Evolutionary conservation across 2,888 invertebrate species (phyloP), one percentile per base, ranked within the genome.

Genomic region (Cremastinae sp.): DNA sequence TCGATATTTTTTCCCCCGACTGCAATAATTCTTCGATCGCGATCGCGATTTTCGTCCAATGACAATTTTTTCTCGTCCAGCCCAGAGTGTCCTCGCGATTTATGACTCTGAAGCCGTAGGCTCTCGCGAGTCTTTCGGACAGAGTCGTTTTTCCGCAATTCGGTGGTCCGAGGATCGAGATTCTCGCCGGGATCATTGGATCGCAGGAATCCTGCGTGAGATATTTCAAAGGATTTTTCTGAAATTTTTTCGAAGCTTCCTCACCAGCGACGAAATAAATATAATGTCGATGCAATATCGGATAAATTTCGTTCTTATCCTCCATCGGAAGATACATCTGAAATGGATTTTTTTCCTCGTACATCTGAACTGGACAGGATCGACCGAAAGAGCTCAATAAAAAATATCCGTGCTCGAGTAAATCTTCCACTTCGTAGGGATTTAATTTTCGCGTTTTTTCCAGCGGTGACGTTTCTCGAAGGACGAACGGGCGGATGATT

Each of bases 311-410:
- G 51, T 88, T 87, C 41, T 86, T 89, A 22, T 84, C 83, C 82
- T 90, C 91, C 62, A 87, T 84, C 8, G 91, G 88, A 68, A 90
- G 87, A 83, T 90, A 93, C 82, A 91, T 90, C 83, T 92, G 90
- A 69, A 93, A 85, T 0, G 91, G 89, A 65, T 90, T 85, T 43
- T 90, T 88, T 74, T 91, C 90, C 81, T 92, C 90, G 82, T 85
- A 90, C 58, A 93, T 89, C 82, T 92, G 92, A 0, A 94, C 94
- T 0, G 94, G 94, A 84, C 94, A 94, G 82, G 92, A 91, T 66
- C 92, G 91, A 18, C 92, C 91, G 86, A 94, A 94, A 80, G 92
- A 91, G 84, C 94, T 94, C 16, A 92, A 84, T 76, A 94, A 92
- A 84, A 90, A 93, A 85, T 92, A 93, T 2, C 94, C 94, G 75